Evolutionary conservation across 1,140 invertebrate species (phyloP).

Genomic region (Temnothorax longispinosus): DNA sequence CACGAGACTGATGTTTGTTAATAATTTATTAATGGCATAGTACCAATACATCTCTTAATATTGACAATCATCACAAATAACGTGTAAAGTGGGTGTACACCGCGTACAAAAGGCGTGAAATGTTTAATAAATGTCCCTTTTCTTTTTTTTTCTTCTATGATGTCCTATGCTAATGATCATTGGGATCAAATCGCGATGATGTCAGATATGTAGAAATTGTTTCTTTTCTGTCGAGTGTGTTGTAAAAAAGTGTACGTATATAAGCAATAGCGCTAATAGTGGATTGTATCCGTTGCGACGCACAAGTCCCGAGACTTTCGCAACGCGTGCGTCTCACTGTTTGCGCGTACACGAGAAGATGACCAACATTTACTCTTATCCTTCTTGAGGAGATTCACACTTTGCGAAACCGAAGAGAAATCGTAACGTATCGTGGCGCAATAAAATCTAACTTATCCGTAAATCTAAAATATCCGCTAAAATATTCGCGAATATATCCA

Average conservation of each 20-base stretch:
- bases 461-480: neutral
- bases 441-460: conserved; percentile 7
- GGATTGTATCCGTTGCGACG: neutral
- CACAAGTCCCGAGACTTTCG: neutral
- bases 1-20: conserved; percentile 65
- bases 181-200: conserved; percentile 31
- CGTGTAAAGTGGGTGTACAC: conserved; percentile 74
- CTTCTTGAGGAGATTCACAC: neutral
- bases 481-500: neutral
- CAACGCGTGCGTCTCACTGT: neutral
- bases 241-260: conserved; percentile 41
- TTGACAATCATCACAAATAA: conserved; percentile 73
- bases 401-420: neutral
- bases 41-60: conserved; percentile 68
- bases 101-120: conserved; percentile 71
- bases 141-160: conserved; percentile 27
- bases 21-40: conserved; percentile 77
- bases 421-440: neutral
- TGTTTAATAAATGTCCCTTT: neutral
- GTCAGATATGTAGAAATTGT: conserved; percentile 71
- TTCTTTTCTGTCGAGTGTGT: conserved; percentile 45
- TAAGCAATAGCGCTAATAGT: conserved; percentile 37
- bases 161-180: conserved; percentile 53
- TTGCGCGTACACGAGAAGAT: neutral
- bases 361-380: neutral